Conservation (phyloP, 2,113 vertebrate species). For the Cettia cetti region DNA sequence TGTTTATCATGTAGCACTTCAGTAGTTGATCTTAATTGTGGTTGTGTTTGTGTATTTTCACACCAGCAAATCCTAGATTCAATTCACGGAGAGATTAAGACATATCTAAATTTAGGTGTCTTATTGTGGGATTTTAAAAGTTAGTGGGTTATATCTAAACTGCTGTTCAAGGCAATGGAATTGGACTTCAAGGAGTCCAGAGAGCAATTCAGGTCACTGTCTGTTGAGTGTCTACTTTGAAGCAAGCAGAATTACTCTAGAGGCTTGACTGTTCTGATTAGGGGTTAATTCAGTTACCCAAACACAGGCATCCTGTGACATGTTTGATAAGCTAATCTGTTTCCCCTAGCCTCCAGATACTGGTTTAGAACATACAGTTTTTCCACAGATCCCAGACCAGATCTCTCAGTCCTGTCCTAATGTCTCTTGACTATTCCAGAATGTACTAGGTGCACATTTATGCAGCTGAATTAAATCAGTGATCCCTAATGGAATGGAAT, state of each 20-base stretch:
- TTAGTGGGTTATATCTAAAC: neutral
- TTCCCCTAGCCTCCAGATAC: neutral
- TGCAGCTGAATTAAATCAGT: neutral
- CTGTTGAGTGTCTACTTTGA: neutral
- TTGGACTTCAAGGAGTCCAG: neutral
- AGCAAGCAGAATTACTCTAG: neutral
- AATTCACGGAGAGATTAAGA: neutral
- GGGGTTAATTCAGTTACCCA: neutral
- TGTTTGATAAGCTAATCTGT: neutral
- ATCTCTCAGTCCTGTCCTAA: neutral
- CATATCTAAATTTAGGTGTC: neutral
- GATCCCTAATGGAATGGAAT: neutral
- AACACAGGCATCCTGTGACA: neutral
- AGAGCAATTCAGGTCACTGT: neutral
- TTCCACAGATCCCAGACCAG: neutral
- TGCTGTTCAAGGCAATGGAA: neutral
- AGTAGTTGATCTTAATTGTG: neutral
- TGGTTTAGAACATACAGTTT: neutral
- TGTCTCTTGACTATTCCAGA: neutral
- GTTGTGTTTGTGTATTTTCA: neutral
- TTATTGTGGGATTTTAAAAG: neutral
- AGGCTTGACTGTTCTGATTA: neutral
- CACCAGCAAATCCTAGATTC: neutral
- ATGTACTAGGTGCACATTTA: neutral
- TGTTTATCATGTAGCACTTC: neutral